Evolutionary conservation across 1,140 invertebrate genomes (phyloP).

Genomic region (Drosophila navojoa): DNA sequence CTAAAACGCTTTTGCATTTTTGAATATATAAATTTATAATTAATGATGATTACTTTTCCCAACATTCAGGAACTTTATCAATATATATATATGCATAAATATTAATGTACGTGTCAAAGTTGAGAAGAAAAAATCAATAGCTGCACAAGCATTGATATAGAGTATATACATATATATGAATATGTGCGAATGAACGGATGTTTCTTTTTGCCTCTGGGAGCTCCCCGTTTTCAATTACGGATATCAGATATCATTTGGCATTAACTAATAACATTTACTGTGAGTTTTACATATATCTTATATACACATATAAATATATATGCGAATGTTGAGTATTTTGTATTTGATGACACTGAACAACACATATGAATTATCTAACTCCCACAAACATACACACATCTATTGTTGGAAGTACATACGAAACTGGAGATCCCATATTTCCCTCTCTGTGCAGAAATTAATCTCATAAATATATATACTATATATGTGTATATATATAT

Average conservation of each 20-base stretch:
- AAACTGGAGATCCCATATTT: conserved; percentile 7
- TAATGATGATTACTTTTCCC: conserved; percentile 33
- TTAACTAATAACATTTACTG: conserved; percentile 20
- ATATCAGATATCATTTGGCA: conserved; percentile 33
- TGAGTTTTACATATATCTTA: conserved; percentile 33
- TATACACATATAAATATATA: conserved; percentile 41
- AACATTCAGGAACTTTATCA: conserved; percentile 9
- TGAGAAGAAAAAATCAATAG: conserved; percentile 33
- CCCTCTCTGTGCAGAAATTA: conserved; percentile 54
- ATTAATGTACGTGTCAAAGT: conserved; percentile 21
- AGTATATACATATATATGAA: background rate
- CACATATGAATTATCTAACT: conserved; percentile 68
- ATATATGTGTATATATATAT: conserved; percentile 48
- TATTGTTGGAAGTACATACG: conserved; percentile 56
- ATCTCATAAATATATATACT: conserved; percentile 53
- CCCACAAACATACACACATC: conserved; percentile 22
- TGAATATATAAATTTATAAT: conserved; percentile 25
- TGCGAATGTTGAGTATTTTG: conserved; percentile 71
- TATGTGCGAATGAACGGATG: background rate
- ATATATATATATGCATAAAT: conserved; percentile 20
- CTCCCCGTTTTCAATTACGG: conserved; percentile 18
- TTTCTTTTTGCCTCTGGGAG: conserved; percentile 3
- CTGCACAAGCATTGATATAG: background rate
- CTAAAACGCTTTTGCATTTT: conserved; percentile 24
- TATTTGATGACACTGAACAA: conserved; percentile 60